phyloP scores from a whole-genome alignment of 2,113 vertebrate genomes.

The Alligator mississippiensis region DNA sequence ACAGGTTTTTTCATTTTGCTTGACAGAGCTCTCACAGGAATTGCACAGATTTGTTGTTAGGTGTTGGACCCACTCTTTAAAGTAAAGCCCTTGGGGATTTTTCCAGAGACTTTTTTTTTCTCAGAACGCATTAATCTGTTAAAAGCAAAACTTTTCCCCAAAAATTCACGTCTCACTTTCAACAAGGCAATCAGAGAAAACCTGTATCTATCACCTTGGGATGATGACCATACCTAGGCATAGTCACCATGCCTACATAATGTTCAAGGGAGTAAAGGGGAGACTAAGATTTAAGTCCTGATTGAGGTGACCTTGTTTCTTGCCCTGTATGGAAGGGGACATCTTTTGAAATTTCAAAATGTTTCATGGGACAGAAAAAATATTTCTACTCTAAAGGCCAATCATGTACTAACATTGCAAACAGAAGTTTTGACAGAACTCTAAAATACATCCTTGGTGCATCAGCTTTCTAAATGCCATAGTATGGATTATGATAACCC shows the following conservation, averaged over 20 bases:
- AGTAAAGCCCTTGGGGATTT: neutral
- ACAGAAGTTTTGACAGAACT: neutral
- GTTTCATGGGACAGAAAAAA: neutral
- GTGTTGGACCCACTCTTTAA: neutral
- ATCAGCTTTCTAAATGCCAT: neutral
- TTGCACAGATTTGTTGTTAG: neutral
- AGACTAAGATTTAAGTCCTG: neutral
- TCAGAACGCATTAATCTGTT: neutral
- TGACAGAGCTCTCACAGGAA: neutral
- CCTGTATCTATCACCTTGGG: neutral
- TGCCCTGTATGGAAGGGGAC: neutral
- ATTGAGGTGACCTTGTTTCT: neutral
- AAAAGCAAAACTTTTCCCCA: neutral
- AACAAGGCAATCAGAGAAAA: neutral
- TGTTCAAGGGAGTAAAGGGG: too few relatives aligned
- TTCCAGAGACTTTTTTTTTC: neutral
- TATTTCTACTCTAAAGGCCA: neutral
- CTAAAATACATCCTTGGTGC: neutral
- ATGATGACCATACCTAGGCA: neutral
- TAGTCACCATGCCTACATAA: too few relatives aligned
- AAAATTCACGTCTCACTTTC: neutral
- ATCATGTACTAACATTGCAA: neutral
- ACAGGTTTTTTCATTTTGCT: neutral
- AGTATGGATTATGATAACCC: neutral
- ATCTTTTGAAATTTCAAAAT: neutral